Percentiles rank a stretch among this genome's conserved stretches.
Conservation (phyloP, 2,797 vertebrate species). For the Spea hammondii region DNA sequence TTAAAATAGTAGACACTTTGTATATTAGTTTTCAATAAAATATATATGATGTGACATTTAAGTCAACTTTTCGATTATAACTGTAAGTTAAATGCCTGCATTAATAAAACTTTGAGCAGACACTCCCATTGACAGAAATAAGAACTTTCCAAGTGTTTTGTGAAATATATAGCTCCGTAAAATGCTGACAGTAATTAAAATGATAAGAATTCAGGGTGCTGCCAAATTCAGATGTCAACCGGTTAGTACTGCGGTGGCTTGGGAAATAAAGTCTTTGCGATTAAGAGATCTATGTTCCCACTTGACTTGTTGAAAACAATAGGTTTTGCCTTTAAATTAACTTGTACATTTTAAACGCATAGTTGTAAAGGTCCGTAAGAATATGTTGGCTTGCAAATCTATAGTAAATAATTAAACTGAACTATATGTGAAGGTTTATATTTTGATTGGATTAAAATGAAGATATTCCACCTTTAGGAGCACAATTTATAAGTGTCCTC, state of each 20-base stretch:
- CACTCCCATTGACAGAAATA: not conserved
- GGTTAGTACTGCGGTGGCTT: conserved; percentile 11
- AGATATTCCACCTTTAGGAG: conserved; percentile 29
- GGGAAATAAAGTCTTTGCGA: conserved; percentile 8
- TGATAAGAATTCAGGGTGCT: conserved; percentile 21
- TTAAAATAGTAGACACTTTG: too few species aligned
- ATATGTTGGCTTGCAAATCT: conserved; percentile 29
- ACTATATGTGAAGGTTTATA: conserved; percentile 18
- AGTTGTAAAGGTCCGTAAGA: conserved; percentile 14
- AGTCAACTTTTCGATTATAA: too few species aligned
- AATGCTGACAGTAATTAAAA: conserved; percentile 22
- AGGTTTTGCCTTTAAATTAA: not conserved
- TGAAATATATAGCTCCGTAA: conserved; percentile 1
- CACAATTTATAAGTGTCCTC: conserved; percentile 45
- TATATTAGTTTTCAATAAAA: too few species aligned
- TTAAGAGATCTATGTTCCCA: conserved; percentile 16
- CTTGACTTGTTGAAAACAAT: conserved; percentile 14
- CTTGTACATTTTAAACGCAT: conserved; percentile 9
- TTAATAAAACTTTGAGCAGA: not conserved
- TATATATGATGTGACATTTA: too few species aligned
- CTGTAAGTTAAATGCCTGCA: not conserved
- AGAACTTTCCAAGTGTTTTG: conserved; percentile 7
- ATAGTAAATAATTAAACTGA: conserved; percentile 20
- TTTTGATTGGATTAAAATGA: conserved; percentile 44
- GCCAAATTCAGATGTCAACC: conserved; percentile 21